Base-by-base conservation (phyloP, 2,797 vertebrate species). In the Darevskia nairensis region DNA sequence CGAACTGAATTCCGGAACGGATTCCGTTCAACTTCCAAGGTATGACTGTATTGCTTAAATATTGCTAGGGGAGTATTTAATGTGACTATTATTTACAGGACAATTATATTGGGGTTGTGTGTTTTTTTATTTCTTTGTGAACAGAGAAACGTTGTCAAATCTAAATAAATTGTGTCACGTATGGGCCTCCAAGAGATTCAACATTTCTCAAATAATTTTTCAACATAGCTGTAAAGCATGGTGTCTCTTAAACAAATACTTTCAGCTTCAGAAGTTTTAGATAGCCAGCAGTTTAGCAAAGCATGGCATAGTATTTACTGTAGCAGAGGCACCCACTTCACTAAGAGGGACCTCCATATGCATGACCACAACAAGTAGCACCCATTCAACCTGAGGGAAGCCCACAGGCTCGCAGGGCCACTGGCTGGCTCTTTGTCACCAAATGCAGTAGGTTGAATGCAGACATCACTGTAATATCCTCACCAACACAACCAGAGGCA, bases 401-500 rank as follows among this genome's bases (percentile, higher is more conserved):
- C 95, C 98, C 98, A 97, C 98, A 99, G 97, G 99, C 96, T 97
- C 98, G 98, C 95, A 98, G 98, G 96, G 98, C 96, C 94, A 98
- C 98, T 96, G 98, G 98, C 97, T 99, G 98, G 98, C 97, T 98
- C 98, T 99, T 99, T 97, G 97, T 98, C 97, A 99, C 97, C 98
- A 99, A 98, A 97, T 99, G 99, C 97, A 99, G 98, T 95, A 99
- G 98, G 98, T 99, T 99, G 98, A 99, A 99, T 96, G 98, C 98
- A 96, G 99, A 99, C 99, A 99, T 99, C 98, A 97, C 97, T 97
- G 98, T 97, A 97, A 96, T 96, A 96, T 97, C 96, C 96, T 97
- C 96, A 96, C 96, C 96, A 96, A 97, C 96, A 97, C 96, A 96
- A 97, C 95, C 93, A 97, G 95, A 97, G 96, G 96, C 97, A 97